phyloP scores from a whole-genome alignment of 2,888 invertebrate species.

The Microctonus aethiopoides region DNA sequence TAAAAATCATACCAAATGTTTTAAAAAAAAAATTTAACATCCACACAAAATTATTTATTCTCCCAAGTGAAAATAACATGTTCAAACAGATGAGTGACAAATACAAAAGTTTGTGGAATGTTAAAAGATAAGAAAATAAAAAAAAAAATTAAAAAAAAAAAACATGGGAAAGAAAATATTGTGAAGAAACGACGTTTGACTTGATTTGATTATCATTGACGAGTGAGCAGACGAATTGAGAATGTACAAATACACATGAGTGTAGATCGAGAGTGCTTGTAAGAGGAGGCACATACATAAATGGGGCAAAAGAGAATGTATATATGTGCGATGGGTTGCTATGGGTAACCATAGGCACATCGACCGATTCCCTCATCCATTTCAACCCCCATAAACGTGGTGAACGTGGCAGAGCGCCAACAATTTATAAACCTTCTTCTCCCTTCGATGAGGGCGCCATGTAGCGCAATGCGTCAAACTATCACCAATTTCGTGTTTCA shows the following conservation, averaged over 20 bases:
- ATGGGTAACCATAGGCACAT: conserved; percentile 42
- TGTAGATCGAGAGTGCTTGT: neutral
- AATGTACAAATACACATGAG: neutral
- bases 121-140: no score
- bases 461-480: conserved; percentile 36
- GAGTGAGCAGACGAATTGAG: neutral
- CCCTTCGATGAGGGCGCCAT: conserved; percentile 28
- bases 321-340: conserved; percentile 35
- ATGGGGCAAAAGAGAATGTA: conserved; percentile 8
- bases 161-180: neutral
- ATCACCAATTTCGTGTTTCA: conserved; percentile 9
- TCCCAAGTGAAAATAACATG: neutral
- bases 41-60: no score
- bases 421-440: conserved; percentile 26
- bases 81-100: neutral
- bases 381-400: conserved; percentile 29
- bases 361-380: conserved; percentile 42
- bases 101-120: no score
- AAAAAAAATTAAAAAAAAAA: neutral
- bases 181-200: neutral
- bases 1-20: no score
- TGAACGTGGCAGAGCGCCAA: conserved; percentile 23
- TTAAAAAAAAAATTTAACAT: no score
- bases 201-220: neutral
- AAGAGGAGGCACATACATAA: conserved; percentile 6